These are phyloP conservation scores for Emydoidea blandingii DNA, from an alignment of 2,797 vertebrate species.

Conservation along the genomic window DNA sequence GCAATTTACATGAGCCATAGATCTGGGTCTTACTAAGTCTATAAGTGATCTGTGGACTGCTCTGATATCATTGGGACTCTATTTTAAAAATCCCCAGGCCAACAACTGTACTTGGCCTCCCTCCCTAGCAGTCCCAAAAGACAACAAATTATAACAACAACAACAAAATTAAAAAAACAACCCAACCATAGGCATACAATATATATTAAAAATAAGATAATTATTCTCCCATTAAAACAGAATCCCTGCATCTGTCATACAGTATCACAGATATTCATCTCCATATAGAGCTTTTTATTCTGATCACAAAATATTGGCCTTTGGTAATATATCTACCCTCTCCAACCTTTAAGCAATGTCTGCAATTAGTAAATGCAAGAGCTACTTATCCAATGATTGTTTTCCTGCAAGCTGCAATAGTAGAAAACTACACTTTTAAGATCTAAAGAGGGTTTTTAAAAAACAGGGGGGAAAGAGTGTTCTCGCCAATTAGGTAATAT, in stretches of 20 bases:
- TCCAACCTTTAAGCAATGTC: neutral
- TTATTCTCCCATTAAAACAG: neutral
- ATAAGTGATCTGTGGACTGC: neutral
- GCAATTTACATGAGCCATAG: neutral
- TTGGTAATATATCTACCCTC: rapidly evolving
- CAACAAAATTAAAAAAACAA: neutral
- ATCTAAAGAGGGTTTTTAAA: neutral
- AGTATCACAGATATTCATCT: neutral
- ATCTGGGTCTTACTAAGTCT: neutral
- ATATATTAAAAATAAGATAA: neutral
- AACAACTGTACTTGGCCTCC: neutral
- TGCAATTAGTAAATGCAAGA: neutral
- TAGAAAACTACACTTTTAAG: neutral
- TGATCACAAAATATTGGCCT: neutral
- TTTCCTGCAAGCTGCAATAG: neutral
- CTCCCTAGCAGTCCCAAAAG: neutral
- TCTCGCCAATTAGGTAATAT: neutral
- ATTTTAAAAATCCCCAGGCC: neutral
- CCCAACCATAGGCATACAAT: neutral
- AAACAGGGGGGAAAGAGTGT: neutral
- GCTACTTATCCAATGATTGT: neutral
- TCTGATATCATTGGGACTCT: neutral
- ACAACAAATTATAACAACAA: neutral
- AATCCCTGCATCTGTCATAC: neutral
- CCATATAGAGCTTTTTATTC: neutral